These are phyloP conservation scores for Cephonodes hylas DNA, from an alignment of 2,888 invertebrate species.

Conservation along the genomic window DNA sequence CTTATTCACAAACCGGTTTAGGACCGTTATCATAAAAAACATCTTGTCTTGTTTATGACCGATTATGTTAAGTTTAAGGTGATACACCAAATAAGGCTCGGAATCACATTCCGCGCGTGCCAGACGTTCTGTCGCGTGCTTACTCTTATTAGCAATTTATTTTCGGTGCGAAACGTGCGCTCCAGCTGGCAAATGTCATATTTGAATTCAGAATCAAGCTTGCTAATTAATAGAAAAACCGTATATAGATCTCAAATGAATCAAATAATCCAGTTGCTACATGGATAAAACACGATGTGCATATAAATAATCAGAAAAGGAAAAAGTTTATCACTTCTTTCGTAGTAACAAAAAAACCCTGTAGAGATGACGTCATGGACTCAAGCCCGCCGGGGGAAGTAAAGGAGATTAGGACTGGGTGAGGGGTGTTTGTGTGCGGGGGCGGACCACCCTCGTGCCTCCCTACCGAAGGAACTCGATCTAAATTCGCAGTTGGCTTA, in stretches of 20 bases:
- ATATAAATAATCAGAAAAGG: constrained; percentile 20
- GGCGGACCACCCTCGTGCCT: constrained; percentile 44
- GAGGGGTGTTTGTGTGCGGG: constrained; percentile 43
- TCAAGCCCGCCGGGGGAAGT: constrained; percentile 56
- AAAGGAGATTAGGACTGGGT: constrained; percentile 68
- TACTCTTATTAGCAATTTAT: background rate
- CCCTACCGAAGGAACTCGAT: constrained; percentile 46
- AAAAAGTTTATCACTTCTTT: constrained; percentile 65
- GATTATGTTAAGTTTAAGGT: constrained; percentile 41
- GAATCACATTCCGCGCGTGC: constrained; percentile 18
- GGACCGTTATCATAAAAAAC: constrained; percentile 54
- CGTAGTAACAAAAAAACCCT: constrained; percentile 66
- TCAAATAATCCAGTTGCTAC: background rate
- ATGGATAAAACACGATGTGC: constrained; percentile 33
- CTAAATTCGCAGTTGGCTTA: constrained; percentile 31
- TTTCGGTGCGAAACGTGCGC: background rate
- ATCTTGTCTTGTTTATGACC: constrained; percentile 47
- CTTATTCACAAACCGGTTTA: constrained; percentile 62
- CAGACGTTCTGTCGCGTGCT: background rate
- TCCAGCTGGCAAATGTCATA: background rate
- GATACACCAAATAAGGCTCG: constrained; percentile 42
- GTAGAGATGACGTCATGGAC: constrained; percentile 74
- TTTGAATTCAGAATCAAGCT: background rate
- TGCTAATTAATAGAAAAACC: background rate
- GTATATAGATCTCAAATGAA: background rate